Base-by-base conservation (phyloP, 2,797 vertebrate genomes). In the Darevskia nairensis region DNA sequence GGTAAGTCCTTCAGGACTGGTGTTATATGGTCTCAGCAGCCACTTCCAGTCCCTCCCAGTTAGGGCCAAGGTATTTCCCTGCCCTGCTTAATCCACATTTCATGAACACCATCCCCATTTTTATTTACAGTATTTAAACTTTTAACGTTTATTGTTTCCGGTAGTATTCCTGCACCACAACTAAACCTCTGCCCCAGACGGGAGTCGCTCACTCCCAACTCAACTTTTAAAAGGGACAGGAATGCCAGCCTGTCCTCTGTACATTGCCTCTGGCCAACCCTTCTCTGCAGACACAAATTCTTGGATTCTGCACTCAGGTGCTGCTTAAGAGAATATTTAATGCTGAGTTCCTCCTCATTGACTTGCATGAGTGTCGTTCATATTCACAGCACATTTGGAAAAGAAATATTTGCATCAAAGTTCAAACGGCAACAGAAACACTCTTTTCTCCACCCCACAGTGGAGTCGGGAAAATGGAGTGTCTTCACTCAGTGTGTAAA, bases 281-380 rank as follows among this genome's bases (percentile, higher is more conserved):
- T 64, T 80, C 35, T 82, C 8, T 7, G 4, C 82, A 66, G 77
- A 46, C 19, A 7, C 35, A 25, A 32, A 85, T 46, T 85, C 55
- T 35, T 25, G 75, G 87, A 72, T 78, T 84, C 76, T 19, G 50
- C 44, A 80, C 55, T 85, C 82, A 80, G 69, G 88, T 64, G 59
- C 39, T 46, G 76, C 68, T 75, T 74, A 74, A 80, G 35, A 64
- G 68, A 85, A 85, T 80, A 85, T 80, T 80, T 64, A 80, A 84
- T 80, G 87, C 76, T 82, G 74, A 46, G 21, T 76, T 50, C 78
- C 19, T 39, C 78, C 83, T 85, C 83, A 76, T 85, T 89, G 88
- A 89, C 84, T 89, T 89, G 84, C 88, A 85, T 85, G 88, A 89
- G 44, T 6, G 10, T 68, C 83, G 39, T 85, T 85, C 69, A 8